Evolutionary conservation across 2,888 invertebrate species (phyloP).

Genomic region (Meiosimyza decipiens): DNA sequence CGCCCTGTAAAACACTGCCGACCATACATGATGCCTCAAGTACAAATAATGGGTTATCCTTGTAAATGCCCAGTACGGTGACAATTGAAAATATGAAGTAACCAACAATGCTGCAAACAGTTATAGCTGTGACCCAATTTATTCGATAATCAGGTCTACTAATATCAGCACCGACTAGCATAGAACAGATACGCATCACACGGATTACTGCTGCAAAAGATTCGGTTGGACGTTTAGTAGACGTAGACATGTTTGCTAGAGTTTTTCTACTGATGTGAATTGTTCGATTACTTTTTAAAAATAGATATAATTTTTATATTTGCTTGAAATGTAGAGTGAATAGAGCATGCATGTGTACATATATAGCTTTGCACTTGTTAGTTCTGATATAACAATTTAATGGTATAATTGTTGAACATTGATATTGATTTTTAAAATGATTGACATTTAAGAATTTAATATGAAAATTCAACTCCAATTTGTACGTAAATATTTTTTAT

Average conservation of each 20-base stretch:
- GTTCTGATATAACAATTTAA: no score
- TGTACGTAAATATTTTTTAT: no score
- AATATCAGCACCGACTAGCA: constrained; percentile 44
- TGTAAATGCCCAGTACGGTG: constrained; percentile 38
- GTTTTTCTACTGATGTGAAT: no score
- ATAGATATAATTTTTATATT: no score
- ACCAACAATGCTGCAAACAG: constrained; percentile 26
- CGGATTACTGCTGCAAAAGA: constrained; percentile 37
- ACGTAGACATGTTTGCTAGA: not conserved
- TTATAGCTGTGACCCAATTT: constrained; percentile 36
- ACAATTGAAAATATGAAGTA: constrained; percentile 42
- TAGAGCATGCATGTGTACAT: no score
- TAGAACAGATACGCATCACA: constrained; percentile 36
- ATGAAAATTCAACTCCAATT: no score
- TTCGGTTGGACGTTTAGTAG: constrained; percentile 25
- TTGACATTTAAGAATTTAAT: no score
- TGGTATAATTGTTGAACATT: no score
- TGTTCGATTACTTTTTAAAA: no score
- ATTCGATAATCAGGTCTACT: constrained; percentile 44
- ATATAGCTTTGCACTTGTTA: no score
- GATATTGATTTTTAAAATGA: no score
- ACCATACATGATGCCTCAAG: constrained; percentile 47
- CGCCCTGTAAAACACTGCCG: constrained; percentile 48
- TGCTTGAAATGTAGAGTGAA: no score
- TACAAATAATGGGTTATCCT: constrained; percentile 44